Base-by-base conservation (phyloP, 2,113 vertebrate genomes). In the Corythaeola cristata region DNA sequence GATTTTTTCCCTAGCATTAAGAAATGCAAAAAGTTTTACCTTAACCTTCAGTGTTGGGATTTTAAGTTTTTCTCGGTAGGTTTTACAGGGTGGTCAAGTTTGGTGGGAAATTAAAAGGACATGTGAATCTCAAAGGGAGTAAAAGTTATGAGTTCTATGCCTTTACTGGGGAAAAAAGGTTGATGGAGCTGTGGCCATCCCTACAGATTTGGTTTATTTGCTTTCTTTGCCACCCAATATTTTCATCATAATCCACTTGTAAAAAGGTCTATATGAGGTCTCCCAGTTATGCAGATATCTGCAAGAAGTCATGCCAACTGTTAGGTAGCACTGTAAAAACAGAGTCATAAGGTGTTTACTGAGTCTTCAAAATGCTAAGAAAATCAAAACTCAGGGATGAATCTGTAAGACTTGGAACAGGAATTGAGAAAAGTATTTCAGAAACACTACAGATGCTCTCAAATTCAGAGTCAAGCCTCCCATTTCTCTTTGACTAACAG, bases 21-120 rank as follows among this genome's bases (percentile, higher is more conserved):
- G 77, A 88, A 86, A 85, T 82, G 90, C 95, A 96, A 96, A 96
- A 97, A 95, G 79, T 71, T 94, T 94, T 88, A 74, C 15, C 13
- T 88, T 93, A 77, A 87, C 84, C 53, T 78, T 60, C 72, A 66
- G 72, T 37, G 37, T 50, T 71, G 88, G 28, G 68, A 88, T 80
- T 89, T 83, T 69, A 59, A 39, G 22, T 86, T 94, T 96, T 94
- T 67, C 73, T 89, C 2, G 3, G 44, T 62, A 86, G 76, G 30
- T 74, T 76, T 74, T 28, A 1, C 2, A 2, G 63, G 33, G 64
- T 55, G 84, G 35, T n/a, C 74, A n/a, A 53, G 53, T 49, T 64
- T 75, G 24, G 56, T 53, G 56, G 23, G 44, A 55, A 75, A 86
- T 39, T 73, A 39, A 83, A 68, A 95, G 60, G 35, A 78, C 19